Conservation (phyloP, 2,797 vertebrate species). For the Muscicapa striata region DNA sequence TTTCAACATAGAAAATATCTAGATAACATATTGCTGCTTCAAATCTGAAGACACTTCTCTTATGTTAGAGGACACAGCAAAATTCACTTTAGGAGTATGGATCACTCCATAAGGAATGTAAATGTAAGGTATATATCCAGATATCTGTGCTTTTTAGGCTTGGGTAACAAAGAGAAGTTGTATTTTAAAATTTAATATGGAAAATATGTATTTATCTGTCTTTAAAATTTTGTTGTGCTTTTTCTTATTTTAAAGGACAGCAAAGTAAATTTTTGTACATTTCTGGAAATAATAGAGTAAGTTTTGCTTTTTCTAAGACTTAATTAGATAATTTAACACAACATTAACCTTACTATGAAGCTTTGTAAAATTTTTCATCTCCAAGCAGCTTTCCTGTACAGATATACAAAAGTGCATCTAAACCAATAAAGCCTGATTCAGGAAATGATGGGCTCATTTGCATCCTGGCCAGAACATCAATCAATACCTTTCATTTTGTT, state of each 20-base stretch:
- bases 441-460: constrained; percentile 60
- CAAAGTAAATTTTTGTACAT: not conserved
- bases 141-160: not conserved
- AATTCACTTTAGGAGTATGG: not conserved
- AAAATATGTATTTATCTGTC: not conserved
- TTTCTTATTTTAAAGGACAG: not conserved
- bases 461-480: constrained; percentile 65
- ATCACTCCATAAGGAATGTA: not conserved
- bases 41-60: not conserved
- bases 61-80: not conserved
- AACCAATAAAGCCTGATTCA: constrained; percentile 68
- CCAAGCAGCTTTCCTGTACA: constrained; percentile 34
- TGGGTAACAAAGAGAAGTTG: not conserved
- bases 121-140: not conserved
- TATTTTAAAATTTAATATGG: not conserved
- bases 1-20: not conserved
- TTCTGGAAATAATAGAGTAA: not conserved
- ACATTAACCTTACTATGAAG: constrained; percentile 5
- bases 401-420: constrained; percentile 46
- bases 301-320: not conserved
- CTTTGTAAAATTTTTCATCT: constrained; percentile 16
- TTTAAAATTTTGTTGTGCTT: not conserved
- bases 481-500: constrained; percentile 75
- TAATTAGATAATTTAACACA: constrained; percentile 38
- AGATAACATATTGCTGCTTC: not conserved